Percentiles rank a stretch among this genome's conserved stretches.
Evolutionary conservation across 2,113 vertebrate species (phyloP).

Genomic region (Acrocephalus kingi): DNA sequence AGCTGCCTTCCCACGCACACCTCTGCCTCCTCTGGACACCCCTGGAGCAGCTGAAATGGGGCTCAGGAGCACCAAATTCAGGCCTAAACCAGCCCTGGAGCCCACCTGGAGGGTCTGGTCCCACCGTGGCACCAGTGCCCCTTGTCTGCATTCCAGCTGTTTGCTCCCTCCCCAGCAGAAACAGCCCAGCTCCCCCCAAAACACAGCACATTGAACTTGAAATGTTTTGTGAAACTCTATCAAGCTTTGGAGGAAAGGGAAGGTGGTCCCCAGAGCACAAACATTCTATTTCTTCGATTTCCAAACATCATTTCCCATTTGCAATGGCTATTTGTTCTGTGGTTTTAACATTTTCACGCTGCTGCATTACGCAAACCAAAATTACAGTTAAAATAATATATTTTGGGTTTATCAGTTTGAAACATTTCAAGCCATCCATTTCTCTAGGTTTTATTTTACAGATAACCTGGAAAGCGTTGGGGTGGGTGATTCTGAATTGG

Average conservation of each 20-base stretch:
- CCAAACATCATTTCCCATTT: not conserved
- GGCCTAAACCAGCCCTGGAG: not conserved
- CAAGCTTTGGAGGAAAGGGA: not conserved
- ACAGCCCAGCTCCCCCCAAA: not conserved
- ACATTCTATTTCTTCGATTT: not conserved
- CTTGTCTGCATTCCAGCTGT: not conserved
- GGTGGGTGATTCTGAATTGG: slow-evolving; percentile 13
- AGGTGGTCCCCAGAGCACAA: not conserved
- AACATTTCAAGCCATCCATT: slow-evolving; percentile 8
- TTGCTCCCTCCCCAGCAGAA: not conserved
- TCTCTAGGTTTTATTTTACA: not conserved
- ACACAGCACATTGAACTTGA: not conserved
- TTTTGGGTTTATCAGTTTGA: slow-evolving; percentile 15
- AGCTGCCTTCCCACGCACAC: fast-evolving
- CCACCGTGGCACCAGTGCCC: fast-evolving
- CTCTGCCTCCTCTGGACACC: fast-evolving
- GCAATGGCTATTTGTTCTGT: not conserved
- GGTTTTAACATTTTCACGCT: not conserved
- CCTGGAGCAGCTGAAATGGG: fast-evolving
- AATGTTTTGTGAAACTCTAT: not conserved
- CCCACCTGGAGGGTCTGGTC: not conserved
- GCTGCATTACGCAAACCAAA: not conserved
- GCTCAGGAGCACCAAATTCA: not conserved
- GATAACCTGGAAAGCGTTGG: slow-evolving; percentile 29
- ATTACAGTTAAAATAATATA: not conserved